Evolutionary conservation across 2,888 invertebrate species (phyloP).

Genomic region (Eupithecia subfuscata): DNA sequence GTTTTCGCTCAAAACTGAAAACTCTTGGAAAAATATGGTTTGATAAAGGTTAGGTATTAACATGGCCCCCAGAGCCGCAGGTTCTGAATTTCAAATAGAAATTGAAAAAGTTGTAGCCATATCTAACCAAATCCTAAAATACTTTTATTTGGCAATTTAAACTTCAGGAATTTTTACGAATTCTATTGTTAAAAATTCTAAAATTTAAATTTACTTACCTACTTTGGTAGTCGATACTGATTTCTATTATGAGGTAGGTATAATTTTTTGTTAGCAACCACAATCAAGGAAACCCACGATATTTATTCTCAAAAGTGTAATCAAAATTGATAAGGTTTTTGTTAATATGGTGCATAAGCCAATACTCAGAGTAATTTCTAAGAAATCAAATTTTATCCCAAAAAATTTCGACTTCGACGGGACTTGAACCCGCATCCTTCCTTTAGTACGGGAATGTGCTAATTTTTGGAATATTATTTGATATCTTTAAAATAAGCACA

Average conservation of each 20-base stretch:
- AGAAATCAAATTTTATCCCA: no score
- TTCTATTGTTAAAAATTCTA: background rate
- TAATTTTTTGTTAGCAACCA: no score
- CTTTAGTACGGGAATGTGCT: no score
- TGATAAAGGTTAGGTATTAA: conserved; percentile 8
- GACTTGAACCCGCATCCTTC: no score
- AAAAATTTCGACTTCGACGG: no score
- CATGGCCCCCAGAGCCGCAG: conserved; percentile 55
- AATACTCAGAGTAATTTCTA: no score
- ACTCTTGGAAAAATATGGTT: conserved; percentile 17
- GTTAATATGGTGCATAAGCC: no score
- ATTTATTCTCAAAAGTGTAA: background rate
- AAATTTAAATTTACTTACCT: background rate
- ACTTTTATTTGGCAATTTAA: background rate
- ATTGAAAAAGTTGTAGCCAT: conserved; percentile 70
- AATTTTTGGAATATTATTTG: no score
- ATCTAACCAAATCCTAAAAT: conserved; percentile 16
- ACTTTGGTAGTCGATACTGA: no score
- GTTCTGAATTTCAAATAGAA: conserved; percentile 68
- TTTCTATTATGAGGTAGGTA: background rate
- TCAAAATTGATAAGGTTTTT: no score
- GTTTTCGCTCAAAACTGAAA: conserved; percentile 5
- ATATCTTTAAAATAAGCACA: no score
- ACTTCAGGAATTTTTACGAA: background rate
- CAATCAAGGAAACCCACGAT: background rate